These are phyloP conservation scores for Agonopterix alstromeriana DNA, from an alignment of 2,888 invertebrate genomes.

Conservation along the genomic window DNA sequence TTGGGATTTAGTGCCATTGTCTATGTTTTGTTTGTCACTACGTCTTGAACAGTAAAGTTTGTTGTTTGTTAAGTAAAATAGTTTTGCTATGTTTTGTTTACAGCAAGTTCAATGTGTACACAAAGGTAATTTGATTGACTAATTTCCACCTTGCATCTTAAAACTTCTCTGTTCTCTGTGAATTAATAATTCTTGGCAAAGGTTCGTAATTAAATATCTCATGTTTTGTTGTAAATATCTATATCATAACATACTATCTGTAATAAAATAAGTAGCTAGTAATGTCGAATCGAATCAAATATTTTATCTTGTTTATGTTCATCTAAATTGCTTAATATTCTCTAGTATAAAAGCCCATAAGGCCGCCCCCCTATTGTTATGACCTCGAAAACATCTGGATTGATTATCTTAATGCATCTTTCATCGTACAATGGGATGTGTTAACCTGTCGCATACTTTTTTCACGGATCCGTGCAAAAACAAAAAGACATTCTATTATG, in stretches of 20 bases:
- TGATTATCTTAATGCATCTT: too few species aligned
- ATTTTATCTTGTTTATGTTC: too few species aligned
- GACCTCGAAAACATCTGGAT: too few species aligned
- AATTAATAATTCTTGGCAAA: slow-evolving; percentile 7
- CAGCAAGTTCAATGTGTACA: too few species aligned
- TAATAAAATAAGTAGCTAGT: slow-evolving; percentile 7
- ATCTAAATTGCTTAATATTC: too few species aligned
- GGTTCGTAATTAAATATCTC: slow-evolving; percentile 3
- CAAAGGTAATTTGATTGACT: neutral
- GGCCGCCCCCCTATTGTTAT: too few species aligned
- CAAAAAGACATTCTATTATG: too few species aligned
- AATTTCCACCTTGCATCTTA: slow-evolving; percentile 4
- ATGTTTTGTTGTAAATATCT: slow-evolving; percentile 14
- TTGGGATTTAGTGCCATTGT: slow-evolving; percentile 58
- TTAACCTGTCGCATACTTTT: too few species aligned
- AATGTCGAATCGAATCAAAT: too few species aligned
- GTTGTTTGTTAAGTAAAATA: slow-evolving; percentile 2
- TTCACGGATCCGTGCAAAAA: too few species aligned
- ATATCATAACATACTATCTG: neutral
- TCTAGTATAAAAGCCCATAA: too few species aligned
- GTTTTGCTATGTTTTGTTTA: slow-evolving; percentile 5
- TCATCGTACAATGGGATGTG: too few species aligned
- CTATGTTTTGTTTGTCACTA: slow-evolving; percentile 37
- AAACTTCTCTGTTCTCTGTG: slow-evolving; percentile 5
- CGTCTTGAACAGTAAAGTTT: slow-evolving; percentile 10